phyloP scores from a whole-genome alignment of 2,888 invertebrate species.

The Lasius platythorax region DNA sequence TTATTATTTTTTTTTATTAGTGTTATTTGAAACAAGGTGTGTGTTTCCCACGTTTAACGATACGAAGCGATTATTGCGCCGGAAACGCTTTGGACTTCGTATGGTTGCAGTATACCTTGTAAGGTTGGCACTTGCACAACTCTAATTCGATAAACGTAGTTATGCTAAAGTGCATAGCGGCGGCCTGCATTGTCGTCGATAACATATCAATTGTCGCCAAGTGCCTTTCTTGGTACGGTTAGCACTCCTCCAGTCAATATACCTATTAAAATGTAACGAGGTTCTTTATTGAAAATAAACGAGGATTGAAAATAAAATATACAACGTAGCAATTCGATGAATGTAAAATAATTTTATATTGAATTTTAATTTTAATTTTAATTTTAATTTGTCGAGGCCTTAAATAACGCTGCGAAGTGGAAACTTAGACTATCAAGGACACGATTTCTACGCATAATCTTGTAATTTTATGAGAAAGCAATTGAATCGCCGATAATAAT shows the following conservation, averaged over 20 bases:
- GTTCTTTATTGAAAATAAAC: not conserved
- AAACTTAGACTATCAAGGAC: not conserved
- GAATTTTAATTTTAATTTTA: not conserved
- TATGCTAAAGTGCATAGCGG: constrained; percentile 36
- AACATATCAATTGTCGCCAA: constrained; percentile 15
- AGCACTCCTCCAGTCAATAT: not conserved
- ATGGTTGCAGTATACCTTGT: not conserved
- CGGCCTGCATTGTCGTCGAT: constrained; percentile 1
- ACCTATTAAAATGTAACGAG: not conserved
- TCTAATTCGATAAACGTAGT: constrained; percentile 51
- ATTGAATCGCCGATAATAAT: not conserved
- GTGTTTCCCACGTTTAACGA: not conserved
- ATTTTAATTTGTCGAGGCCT: not conserved
- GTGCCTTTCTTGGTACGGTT: not conserved
- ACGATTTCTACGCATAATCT: not conserved
- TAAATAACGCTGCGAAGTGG: not conserved
- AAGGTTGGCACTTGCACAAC: not conserved
- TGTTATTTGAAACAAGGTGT: not conserved
- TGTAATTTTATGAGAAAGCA: not conserved
- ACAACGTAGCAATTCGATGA: not conserved
- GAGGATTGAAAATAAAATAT: not conserved
- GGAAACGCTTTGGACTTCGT: not conserved
- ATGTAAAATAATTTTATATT: not conserved
- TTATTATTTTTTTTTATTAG: not conserved
- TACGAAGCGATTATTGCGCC: not conserved